Evolutionary conservation across 2,888 invertebrate species (phyloP).

Genomic region (Drosophila engyochracea): DNA sequence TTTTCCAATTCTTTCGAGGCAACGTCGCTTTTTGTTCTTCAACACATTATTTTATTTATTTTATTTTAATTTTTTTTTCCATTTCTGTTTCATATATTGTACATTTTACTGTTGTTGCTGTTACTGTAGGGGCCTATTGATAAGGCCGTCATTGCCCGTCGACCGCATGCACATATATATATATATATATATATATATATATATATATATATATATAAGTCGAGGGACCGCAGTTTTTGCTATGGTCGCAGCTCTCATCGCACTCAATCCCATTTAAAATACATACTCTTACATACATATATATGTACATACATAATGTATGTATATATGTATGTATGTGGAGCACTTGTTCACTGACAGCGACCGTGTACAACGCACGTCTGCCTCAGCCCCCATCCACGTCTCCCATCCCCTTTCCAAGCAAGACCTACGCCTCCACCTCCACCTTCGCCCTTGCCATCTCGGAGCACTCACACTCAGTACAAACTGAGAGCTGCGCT

Average conservation of each 20-base stretch:
- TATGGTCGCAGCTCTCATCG: slow-evolving; percentile 38
- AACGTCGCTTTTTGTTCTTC: slow-evolving; percentile 41
- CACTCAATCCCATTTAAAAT: slow-evolving; percentile 11
- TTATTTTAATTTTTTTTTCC: slow-evolving; percentile 31
- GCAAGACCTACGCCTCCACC: slow-evolving; percentile 18
- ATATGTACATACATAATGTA: slow-evolving; percentile 12
- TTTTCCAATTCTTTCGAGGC: slow-evolving; percentile 69
- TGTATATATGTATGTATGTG: slow-evolving; percentile 31
- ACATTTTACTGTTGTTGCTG: slow-evolving; percentile 41
- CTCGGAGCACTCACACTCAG: slow-evolving; percentile 7
- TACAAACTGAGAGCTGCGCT: slow-evolving; percentile 36
- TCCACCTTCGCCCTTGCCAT: slow-evolving; percentile 10
- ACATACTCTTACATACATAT: not conserved
- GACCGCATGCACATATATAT: slow-evolving; percentile 38
- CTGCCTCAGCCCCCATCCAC: slow-evolving; percentile 18
- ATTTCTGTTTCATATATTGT: slow-evolving; percentile 43
- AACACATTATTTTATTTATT: slow-evolving; percentile 12
- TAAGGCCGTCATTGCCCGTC: slow-evolving; percentile 65
- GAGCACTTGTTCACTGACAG: slow-evolving; percentile 63
- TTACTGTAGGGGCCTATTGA: slow-evolving; percentile 69
- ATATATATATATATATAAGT: slow-evolving; percentile 21
- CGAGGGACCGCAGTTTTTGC: slow-evolving; percentile 54
- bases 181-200: not conserved
- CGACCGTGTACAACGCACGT: slow-evolving; percentile 22
- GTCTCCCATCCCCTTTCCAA: slow-evolving; percentile 5